phyloP scores from a whole-genome alignment of 23 tunicate genomes.

The Diplosoma virens region DNA sequence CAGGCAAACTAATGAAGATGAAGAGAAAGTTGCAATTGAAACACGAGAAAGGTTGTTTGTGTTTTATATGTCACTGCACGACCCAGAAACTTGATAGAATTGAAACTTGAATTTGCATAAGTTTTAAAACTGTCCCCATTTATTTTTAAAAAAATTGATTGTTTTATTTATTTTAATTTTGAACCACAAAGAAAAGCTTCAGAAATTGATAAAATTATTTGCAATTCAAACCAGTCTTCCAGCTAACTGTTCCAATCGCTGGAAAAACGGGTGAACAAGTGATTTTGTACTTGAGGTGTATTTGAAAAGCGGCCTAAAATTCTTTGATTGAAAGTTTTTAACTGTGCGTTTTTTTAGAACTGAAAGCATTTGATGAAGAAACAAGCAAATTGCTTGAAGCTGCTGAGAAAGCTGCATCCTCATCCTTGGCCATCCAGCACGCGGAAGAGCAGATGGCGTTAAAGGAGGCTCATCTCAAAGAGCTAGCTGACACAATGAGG shows the following conservation, averaged over 20 bases:
- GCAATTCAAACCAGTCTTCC: no score
- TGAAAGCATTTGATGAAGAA: slow-evolving; percentile 63
- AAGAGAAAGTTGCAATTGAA: slow-evolving; percentile 70
- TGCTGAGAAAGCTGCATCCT: slow-evolving; percentile 39
- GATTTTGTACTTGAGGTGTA: neutral
- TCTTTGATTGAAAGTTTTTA: neutral
- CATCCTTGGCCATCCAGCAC: slow-evolving; percentile 56
- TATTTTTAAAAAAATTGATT: no score
- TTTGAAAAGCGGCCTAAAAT: neutral
- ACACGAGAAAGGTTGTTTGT: slow-evolving; percentile 80
- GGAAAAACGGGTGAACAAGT: no score
- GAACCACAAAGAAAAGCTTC: no score
- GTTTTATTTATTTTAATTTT: no score
- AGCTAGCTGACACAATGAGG: slow-evolving; percentile 69
- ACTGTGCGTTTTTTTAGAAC: slow-evolving; percentile 31
- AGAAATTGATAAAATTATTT: no score
- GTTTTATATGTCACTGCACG: no score
- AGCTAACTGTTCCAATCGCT: no score
- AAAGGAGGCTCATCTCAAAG: slow-evolving; percentile 71
- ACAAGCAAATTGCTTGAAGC: slow-evolving; percentile 29
- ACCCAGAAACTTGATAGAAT: no score
- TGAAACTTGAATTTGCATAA: neutral
- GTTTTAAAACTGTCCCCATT: no score
- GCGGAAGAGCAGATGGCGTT: slow-evolving; percentile 65
- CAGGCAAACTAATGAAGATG: slow-evolving; percentile 69